Base-by-base conservation (phyloP, 2,113 vertebrate species). In the Tragelaphus scriptus region DNA sequence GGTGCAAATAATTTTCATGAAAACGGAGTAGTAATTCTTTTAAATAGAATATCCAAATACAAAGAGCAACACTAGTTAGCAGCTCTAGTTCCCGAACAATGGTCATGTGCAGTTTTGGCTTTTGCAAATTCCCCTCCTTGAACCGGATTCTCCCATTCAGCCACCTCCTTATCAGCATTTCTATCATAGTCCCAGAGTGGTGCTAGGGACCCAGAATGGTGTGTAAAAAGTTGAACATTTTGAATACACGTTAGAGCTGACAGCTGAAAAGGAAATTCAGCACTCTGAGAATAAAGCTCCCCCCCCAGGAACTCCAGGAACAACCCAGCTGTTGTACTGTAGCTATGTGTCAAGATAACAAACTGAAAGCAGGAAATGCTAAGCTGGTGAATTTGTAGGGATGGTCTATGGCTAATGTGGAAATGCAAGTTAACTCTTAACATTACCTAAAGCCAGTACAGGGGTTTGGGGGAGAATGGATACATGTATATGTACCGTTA, bases 351-450 rank as follows among this genome's bases (percentile, higher is more conserved):
- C 98, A 98, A 98, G 98, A 98, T 98, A 99, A 98, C 97, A 99
- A 97, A 98, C 97, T 12, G 15, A 98, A 97, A 98, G 98, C 98
- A 99, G 98, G 98, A 99, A 99, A 99, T 98, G 98, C 99, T 99
- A 99, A 99, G 98, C 98, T 97, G 98, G 97, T 96, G 85, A 91
- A 97, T 98, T 98, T 88, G 77, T 68, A 88, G 90, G 89, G 40
- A 95, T 63, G 96, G 36, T 55, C 94, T 94, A 97, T 98, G 95
- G 81, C 36, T 93, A 98, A 98, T 21, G 8, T 65, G 97, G 96
- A 97, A 96, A 87, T 88, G 89, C 79, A 88, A 96, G 58, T 98
- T 98, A 98, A 97, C 26, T 61, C 12, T 11, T 97, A 65, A 95
- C 94, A 86, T 28, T 61, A 96, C 56, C 36, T 58, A 77, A 28